These are phyloP conservation scores for Pantala flavescens DNA, from an alignment of 1,140 invertebrate species.

Conservation along the genomic window DNA sequence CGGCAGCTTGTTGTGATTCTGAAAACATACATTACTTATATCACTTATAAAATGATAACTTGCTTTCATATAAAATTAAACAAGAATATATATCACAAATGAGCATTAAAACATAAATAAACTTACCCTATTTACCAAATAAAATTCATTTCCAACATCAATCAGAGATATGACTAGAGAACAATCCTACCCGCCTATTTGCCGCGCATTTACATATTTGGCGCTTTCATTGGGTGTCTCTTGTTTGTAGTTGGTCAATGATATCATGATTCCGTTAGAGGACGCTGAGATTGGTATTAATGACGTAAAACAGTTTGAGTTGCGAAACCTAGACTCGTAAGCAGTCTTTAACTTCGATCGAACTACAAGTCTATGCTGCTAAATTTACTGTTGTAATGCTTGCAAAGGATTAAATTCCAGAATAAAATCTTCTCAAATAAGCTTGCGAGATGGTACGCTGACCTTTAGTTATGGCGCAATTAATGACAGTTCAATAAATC, in stretches of 20 bases:
- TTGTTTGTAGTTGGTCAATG: neutral
- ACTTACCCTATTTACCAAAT: neutral
- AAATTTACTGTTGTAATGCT: too few relatives aligned
- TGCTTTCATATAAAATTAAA: neutral
- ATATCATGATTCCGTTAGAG: neutral
- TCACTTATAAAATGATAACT: too few relatives aligned
- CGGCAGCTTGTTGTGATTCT: too few relatives aligned
- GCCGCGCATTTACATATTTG: slow-evolving; percentile 7
- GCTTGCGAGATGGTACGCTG: too few relatives aligned
- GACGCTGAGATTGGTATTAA: neutral
- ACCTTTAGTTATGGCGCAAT: too few relatives aligned
- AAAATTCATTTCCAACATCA: neutral
- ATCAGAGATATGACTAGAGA: neutral
- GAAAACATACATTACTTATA: too few relatives aligned
- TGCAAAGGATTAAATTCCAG: too few relatives aligned
- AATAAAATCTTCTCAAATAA: too few relatives aligned
- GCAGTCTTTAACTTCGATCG: too few relatives aligned
- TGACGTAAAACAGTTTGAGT: neutral
- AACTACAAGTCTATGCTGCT: too few relatives aligned
- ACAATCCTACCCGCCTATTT: neutral
- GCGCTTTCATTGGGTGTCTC: neutral
- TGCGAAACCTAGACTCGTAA: too few relatives aligned
- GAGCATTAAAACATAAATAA: neutral
- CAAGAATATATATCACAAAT: neutral
- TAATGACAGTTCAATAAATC: too few relatives aligned